Base-by-base conservation (phyloP, 2,797 vertebrate genomes). In the Poeciliopsis presidionis region DNA sequence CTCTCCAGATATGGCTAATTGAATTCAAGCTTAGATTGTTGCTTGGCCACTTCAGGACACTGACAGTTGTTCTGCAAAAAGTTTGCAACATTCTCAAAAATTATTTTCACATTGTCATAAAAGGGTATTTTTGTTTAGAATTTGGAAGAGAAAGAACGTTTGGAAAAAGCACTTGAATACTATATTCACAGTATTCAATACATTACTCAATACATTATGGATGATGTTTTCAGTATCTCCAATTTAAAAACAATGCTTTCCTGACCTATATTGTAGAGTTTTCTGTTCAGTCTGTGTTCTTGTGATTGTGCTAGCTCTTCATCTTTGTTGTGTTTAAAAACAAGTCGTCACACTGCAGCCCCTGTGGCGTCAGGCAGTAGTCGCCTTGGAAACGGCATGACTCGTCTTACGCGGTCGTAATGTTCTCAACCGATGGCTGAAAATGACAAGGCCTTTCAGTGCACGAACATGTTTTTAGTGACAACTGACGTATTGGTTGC, bases 321-420 rank as follows among this genome's bases (percentile, higher is more conserved):
- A 72, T 85, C 85, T 85, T 85, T 94, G 92, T 94, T 93, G 81
- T 93, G 79, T 88, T 70, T 94, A 72, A 90, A 94, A 95, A 94
- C 91, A 90, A 79, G 72, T 75, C 67, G 46, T 80, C 46, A 45
- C 81, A 8, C 79, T n/a, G 39, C 76, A 86, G 80, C 80, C 84
- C 88, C 85, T 13, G 25, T 63, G 69, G 88, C 65, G 74, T 82
- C 91, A 86, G 79, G 59, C 47, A 73, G 43, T 39, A 86, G 88
- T 94, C 83, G 2, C 91, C 90, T 90, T 83, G 92, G 93, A 91
- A 90, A 94, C 90, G 0, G 74, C 79, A 81, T 82, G 91, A 85
- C 76, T 80, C 22, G 85, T 86, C 80, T 91, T 84, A 84, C 81
- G 81, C 67, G 28, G 79, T 84, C 67, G 74, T 73, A 59, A 83